Conservation (phyloP, 2,797 vertebrate genomes). For the Galago senegalensis region DNA sequence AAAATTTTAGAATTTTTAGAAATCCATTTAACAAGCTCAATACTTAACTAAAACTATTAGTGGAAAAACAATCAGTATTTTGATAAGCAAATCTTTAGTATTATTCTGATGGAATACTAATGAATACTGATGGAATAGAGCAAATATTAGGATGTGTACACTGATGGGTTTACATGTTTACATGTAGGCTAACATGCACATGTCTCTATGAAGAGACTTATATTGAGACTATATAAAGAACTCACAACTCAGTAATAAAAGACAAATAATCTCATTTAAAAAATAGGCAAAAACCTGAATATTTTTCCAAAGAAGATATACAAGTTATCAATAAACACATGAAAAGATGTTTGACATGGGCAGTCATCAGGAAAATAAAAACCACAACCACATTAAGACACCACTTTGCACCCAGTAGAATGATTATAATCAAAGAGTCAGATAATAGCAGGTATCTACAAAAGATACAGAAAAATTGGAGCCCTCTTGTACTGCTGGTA, state of each 20-base stretch:
- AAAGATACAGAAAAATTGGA: neutral
- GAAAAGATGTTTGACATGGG: neutral
- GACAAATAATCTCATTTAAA: neutral
- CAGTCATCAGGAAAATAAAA: neutral
- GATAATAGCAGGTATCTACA: neutral
- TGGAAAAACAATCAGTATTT: neutral
- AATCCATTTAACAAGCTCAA: neutral
- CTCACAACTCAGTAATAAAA: neutral
- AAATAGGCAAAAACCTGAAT: neutral
- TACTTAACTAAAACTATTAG: neutral
- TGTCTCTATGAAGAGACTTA: neutral
- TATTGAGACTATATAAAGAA: neutral
- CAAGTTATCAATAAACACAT: neutral
- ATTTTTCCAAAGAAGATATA: neutral
- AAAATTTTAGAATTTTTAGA: neutral
- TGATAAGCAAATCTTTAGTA: neutral
- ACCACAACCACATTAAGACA: neutral
- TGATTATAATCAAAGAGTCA: neutral
- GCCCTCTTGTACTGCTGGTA: neutral
- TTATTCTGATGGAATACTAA: neutral
- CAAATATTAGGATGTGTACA: neutral
- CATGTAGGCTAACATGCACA: neutral
- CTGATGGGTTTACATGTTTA: neutral
- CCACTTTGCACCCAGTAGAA: neutral
- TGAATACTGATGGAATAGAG: neutral